phyloP scores from a whole-genome alignment of 1,140 invertebrate genomes.

The Camponotus vicinus region DNA sequence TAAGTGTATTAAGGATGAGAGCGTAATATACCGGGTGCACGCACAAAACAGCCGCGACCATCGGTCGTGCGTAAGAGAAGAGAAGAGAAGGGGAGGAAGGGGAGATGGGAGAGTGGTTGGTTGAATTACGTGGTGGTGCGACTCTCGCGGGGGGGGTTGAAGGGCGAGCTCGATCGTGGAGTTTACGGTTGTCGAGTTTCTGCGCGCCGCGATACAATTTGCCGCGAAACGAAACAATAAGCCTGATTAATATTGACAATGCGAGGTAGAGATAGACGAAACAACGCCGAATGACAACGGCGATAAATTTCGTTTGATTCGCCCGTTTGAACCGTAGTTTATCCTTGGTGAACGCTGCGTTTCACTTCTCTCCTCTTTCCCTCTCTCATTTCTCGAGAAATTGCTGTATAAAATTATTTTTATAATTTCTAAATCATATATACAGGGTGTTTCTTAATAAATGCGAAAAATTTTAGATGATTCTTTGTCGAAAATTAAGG shows the following conservation, averaged over 20 bases:
- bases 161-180: constrained; percentile 26
- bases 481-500: too few species aligned
- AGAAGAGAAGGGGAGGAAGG: neutral
- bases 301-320: neutral
- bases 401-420: too few species aligned
- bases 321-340: neutral
- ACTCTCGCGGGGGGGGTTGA: neutral
- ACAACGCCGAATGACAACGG: constrained; percentile 18
- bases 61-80: constrained; percentile 32
- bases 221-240: constrained; percentile 43
- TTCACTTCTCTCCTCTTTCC: neutral
- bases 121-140: constrained; percentile 24
- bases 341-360: neutral
- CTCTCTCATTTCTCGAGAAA: neutral
- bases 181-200: constrained; percentile 33
- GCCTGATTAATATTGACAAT: constrained; percentile 47
- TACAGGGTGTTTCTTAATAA: too few species aligned
- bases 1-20: constrained; percentile 61
- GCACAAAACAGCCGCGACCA: constrained; percentile 35
- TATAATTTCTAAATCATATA: too few species aligned
- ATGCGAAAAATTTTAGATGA: too few species aligned
- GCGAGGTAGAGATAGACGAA: constrained; percentile 1
- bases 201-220: constrained; percentile 32
- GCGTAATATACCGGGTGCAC: constrained; percentile 54
- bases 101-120: neutral